Evolutionary conservation across 2,797 vertebrate species (phyloP), one percentile per base, ranked within the genome.

Genomic region (Adrianichthys oophorus): DNA sequence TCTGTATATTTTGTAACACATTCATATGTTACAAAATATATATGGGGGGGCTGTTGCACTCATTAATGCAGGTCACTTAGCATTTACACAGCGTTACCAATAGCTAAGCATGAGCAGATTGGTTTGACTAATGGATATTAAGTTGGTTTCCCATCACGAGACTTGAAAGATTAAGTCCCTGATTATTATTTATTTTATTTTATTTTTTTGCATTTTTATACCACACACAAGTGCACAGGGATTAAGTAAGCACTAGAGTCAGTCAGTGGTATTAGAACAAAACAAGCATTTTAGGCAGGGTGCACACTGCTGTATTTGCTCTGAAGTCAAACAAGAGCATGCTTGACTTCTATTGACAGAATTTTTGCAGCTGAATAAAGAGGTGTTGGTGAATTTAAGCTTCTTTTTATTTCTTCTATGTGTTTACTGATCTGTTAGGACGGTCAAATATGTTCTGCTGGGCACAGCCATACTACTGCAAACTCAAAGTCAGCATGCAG

Each of bases 261-360:
- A 37, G 19, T 44, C 21, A 56, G 19, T 46, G 17, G 19, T 63
- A 19, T 41, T 21, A 51, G 49, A 58, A 37, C 32, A 37, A 37
- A 37, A 37, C 32, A 37, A 37, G 4, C 10, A 37, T 37, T 37
- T 37, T 37, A 37, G 32, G 10, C 10, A 37, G 10, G 32, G 3
- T 37, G 10, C 10, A 37, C 4, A 7, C 26, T 29, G 7, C 10
- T 37, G 32, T 12, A 12, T 37, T 37, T 37, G 32, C 32, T 37
- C 32, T 37, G 32, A 37, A 37, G 32, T 37, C 32, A 13, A 6
- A 5, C 5, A 1, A 13, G 29, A 2, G 29, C 6, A 26, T 26
- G 26, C 26, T 29, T 29, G 26, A 26, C 29, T 32, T 32, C 26
- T 32, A 8, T 32, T 8, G 7, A 32, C 29, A 32, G 29, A 37